Conservation (phyloP, 2,888 invertebrate genomes). For the Rugalucina vietnamica region DNA sequence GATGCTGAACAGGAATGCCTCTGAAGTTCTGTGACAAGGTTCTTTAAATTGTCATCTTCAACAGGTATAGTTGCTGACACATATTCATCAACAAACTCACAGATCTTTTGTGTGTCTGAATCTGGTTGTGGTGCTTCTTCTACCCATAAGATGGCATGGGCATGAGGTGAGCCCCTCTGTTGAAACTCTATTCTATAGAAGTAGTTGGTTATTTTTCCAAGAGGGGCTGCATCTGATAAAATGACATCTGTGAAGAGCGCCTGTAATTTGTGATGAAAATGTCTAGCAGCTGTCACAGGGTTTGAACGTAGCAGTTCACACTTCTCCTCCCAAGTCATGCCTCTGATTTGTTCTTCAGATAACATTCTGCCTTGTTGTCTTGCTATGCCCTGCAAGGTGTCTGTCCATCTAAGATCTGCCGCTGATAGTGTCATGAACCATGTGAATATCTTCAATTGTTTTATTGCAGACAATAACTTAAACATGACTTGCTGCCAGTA, state of each 20-base stretch:
- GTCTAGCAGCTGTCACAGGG: constrained; percentile 53
- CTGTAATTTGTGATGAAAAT: constrained; percentile 33
- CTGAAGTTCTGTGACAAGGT: constrained; percentile 12
- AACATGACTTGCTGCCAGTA: constrained; percentile 14
- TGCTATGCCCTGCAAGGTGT: constrained; percentile 60
- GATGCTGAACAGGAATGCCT: constrained; percentile 11
- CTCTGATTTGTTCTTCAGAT: constrained; percentile 32
- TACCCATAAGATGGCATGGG: constrained; percentile 18
- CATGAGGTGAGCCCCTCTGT: constrained; percentile 15
- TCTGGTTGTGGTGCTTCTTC: constrained; percentile 29
- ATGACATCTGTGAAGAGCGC: constrained; percentile 57
- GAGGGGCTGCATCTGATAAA: constrained; percentile 29
- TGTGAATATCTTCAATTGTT: constrained; percentile 21
- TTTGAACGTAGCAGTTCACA: constrained; percentile 55
- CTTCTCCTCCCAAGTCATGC: constrained; percentile 60
- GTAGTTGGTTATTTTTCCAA: constrained; percentile 25
- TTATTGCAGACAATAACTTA: constrained; percentile 18
- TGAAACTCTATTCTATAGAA: constrained; percentile 23
- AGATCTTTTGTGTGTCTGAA: background rate
- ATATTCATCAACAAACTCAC: constrained; percentile 38
- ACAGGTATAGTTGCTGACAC: constrained; percentile 8
- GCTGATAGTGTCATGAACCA: constrained; percentile 25
- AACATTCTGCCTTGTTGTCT: constrained; percentile 41
- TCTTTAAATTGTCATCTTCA: constrained; percentile 7
- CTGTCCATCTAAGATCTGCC: constrained; percentile 67